Evolutionary conservation across 1,140 invertebrate species (phyloP).

Genomic region (Temnothorax longispinosus): DNA sequence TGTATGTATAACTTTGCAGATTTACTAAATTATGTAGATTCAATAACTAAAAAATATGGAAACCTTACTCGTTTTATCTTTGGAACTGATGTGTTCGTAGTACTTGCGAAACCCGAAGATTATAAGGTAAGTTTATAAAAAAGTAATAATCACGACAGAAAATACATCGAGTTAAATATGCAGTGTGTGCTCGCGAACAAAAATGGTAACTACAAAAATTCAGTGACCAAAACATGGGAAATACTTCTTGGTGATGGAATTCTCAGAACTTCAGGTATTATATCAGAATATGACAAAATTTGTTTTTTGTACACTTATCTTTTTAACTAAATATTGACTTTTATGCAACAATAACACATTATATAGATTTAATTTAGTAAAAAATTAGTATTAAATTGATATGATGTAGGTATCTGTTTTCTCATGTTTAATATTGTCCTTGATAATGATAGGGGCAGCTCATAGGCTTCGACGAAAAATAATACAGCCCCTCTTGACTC

Average conservation of each 20-base stretch:
- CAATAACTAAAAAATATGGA: not conserved
- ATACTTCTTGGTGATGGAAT: slow-evolving; percentile 4
- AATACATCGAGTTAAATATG: not conserved
- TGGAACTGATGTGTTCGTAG: not conserved
- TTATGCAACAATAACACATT: not conserved
- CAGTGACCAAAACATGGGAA: not conserved
- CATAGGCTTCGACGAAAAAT: too few relatives aligned
- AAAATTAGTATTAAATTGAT: too few relatives aligned
- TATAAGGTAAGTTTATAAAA: slow-evolving; percentile 21
- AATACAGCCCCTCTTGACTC: too few relatives aligned
- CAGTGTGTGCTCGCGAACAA: not conserved
- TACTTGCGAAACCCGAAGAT: slow-evolving; percentile 22
- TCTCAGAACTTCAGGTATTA: slow-evolving; percentile 19
- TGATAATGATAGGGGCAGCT: too few relatives aligned
- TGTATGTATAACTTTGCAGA: not conserved
- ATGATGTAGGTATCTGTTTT: too few relatives aligned
- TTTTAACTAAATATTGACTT: not conserved
- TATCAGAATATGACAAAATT: not conserved
- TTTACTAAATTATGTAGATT: not conserved
- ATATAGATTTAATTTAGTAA: too few relatives aligned
- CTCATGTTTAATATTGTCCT: too few relatives aligned
- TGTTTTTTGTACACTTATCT: not conserved
- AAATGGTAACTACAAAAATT: not conserved
- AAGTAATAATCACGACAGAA: not conserved
- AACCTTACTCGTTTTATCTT: not conserved